Evolutionary conservation across 2,797 vertebrate species (phyloP).

Genomic region (Trachurus trachurus): DNA sequence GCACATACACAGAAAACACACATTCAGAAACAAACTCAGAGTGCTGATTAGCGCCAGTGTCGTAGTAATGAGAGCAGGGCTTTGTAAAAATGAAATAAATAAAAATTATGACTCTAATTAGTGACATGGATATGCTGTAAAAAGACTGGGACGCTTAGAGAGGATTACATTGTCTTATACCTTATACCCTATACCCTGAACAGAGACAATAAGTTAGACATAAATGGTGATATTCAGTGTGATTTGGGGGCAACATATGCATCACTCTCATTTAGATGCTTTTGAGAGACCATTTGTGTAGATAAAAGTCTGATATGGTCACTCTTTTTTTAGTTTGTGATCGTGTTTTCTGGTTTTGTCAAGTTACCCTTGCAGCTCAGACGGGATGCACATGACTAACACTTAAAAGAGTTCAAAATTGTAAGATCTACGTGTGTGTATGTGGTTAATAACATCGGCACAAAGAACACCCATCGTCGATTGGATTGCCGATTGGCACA

Average conservation of each 20-base stretch:
- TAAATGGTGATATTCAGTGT: too few species aligned
- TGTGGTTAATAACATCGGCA: too few species aligned
- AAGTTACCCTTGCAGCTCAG: too few species aligned
- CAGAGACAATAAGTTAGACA: background rate
- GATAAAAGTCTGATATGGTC: background rate
- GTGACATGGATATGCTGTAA: constrained; percentile 30
- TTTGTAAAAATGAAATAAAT: constrained; percentile 47
- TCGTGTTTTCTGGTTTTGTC: background rate
- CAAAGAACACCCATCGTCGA: too few species aligned
- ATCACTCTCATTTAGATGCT: constrained; percentile 6
- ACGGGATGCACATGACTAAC: too few species aligned
- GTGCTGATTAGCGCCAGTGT: constrained; percentile 35
- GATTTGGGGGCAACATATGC: background rate
- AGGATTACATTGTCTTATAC: constrained; percentile 29
- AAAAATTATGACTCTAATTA: constrained; percentile 45
- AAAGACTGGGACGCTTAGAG: constrained; percentile 8
- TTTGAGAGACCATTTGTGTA: constrained; percentile 13
- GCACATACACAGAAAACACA: background rate
- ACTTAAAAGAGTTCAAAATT: too few species aligned
- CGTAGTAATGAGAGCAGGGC: constrained; percentile 46
- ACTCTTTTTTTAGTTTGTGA: background rate
- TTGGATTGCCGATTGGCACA: too few species aligned
- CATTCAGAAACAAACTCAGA: background rate
- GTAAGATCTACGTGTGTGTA: too few species aligned
- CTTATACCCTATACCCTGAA: constrained; percentile 14